Evolutionary conservation across 2,797 vertebrate genomes (phyloP).

Genomic region (Cossypha heuglini): DNA sequence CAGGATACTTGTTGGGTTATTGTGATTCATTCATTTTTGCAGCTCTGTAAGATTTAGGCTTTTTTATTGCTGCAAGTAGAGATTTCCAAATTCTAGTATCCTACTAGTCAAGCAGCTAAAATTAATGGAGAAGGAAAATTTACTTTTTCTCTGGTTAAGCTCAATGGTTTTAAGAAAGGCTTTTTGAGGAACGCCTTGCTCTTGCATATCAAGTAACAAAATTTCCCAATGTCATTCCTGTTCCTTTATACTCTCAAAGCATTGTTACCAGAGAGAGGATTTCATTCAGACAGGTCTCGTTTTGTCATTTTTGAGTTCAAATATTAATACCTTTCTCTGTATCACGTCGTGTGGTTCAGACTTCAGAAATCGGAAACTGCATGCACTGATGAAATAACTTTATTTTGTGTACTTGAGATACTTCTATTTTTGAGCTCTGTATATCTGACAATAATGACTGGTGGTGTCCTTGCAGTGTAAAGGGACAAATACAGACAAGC

Average conservation of each 20-base stretch:
- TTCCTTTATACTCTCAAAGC: not conserved
- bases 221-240: conserved; percentile 1
- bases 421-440: not conserved
- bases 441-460: not conserved
- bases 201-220: conserved; percentile 43
- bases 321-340: not conserved
- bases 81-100: not conserved
- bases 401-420: not conserved
- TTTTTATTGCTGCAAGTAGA: not conserved
- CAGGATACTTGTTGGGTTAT: not conserved
- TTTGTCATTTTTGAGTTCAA: not conserved
- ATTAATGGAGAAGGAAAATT: not conserved
- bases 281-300: not conserved
- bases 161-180: conserved; percentile 19
- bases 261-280: not conserved
- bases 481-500: not conserved
- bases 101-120: not conserved
- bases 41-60: not conserved
- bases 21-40: not conserved
- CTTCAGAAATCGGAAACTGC: not conserved
- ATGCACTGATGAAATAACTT: not conserved
- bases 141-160: conserved; percentile 32
- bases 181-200: conserved; percentile 52
- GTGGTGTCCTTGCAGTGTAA: not conserved
- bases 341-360: not conserved